Evolutionary conservation across 30 jellyfish, hydroid and myxozoan genomes (phyloP), one percentile per base, ranked within the genome.

Genomic region (Catostylus mosaicus): DNA sequence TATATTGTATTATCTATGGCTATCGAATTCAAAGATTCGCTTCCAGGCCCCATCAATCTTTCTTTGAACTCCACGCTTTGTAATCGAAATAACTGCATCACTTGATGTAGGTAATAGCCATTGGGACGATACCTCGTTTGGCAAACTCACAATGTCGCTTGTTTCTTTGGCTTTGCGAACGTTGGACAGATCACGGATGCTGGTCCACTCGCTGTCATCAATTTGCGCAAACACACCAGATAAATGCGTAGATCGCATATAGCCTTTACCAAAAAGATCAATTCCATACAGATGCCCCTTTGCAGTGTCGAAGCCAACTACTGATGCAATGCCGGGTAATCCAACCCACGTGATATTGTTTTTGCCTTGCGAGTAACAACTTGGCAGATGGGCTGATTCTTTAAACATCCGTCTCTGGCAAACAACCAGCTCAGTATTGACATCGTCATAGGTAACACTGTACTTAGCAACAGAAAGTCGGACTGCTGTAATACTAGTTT

Each of bases 31-130:
- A 48, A 38, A 29, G 31, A 73, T 34, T 23, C 59, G 22, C 35
- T 73, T 67, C 91, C 91, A 81, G 26, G 19, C 30, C 11, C 73
- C 70, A 16, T 54, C 70, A 3, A 29, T 22, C 5, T 51, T 47
- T 52, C 40, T 81, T 31, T 64, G 31, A 4, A 81, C 61, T 30
- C 91, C 83, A 7, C 36, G 36, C 10, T 30, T 67, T 52, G 84
- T 81, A 19, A 75, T 69, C 23, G 91, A 84, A 36, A 52, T 29
- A 18, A 16, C 37, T 47, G 61, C 77, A n/a, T 54, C 30, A n/a
- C 63, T 34, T n/a, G 78, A 12, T 19, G 91, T 19, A 14, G 91
- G 91, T 34, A 81, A 23, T 27, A 26, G 26, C 91, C 91, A 81
- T 26, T 32, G 22, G 26, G 46, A n/a, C 8, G 40, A 48, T 14